phyloP scores from a whole-genome alignment of 2,888 invertebrate species.

The Pteria penguin region DNA sequence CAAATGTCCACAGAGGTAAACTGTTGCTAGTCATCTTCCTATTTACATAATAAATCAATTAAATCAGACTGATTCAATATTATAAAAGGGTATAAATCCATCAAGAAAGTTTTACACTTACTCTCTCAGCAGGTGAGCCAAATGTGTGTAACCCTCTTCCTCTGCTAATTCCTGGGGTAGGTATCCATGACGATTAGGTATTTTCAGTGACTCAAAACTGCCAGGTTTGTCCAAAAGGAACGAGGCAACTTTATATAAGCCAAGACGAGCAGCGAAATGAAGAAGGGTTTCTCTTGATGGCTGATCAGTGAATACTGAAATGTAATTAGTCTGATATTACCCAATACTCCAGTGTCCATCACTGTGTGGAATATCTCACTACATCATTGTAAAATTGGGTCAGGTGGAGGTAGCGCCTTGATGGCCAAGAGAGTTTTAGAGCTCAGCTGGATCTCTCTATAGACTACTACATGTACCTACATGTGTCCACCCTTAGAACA shows the following conservation, averaged over 20 bases:
- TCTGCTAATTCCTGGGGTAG: constrained; percentile 70
- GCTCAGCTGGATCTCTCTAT: too few relatives aligned
- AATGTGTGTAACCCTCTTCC: constrained; percentile 58
- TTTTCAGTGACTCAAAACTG: constrained; percentile 57
- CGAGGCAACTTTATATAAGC: constrained; percentile 63
- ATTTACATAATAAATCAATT: too few relatives aligned
- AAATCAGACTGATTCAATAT: neutral
- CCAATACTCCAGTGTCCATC: too few relatives aligned
- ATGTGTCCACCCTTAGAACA: too few relatives aligned
- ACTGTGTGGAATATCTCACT: too few relatives aligned
- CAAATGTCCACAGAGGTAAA: too few relatives aligned
- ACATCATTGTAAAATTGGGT: too few relatives aligned
- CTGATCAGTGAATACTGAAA: constrained; percentile 47
- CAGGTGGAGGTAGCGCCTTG: too few relatives aligned
- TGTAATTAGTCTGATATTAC: neutral
- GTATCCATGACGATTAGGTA: constrained; percentile 68
- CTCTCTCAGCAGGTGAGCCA: constrained; percentile 70
- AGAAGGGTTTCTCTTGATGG: constrained; percentile 66
- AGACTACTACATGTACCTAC: too few relatives aligned
- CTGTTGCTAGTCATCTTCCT: too few relatives aligned
- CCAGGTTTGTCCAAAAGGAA: constrained; percentile 70
- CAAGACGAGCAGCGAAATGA: constrained; percentile 73
- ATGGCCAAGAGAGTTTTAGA: too few relatives aligned
- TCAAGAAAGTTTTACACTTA: constrained; percentile 50
- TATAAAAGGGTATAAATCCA: neutral